Evolutionary conservation across 1,140 invertebrate species (phyloP).

Genomic region (Mycetomoellerius zeteki): DNA sequence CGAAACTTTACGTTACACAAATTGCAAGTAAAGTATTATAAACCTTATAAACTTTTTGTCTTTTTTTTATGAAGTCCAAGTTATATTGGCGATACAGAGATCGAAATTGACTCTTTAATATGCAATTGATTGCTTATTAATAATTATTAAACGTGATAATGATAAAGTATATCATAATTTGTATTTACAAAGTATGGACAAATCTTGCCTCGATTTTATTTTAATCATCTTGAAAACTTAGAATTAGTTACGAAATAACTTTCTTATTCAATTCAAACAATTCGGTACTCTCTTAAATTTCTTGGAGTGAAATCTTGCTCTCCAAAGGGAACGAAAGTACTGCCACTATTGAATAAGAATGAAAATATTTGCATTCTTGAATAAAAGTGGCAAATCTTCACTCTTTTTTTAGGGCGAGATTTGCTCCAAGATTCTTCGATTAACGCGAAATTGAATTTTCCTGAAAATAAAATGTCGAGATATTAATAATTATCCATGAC

Average conservation of each 20-base stretch:
- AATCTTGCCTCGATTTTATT: neutral
- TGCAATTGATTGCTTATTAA: neutral
- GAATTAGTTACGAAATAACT: neutral
- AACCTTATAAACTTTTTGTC: neutral
- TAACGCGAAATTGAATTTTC: no score
- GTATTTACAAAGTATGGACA: neutral
- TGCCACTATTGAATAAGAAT: no score
- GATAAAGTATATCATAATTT: neutral
- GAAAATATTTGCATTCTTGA: no score
- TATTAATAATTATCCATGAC: no score
- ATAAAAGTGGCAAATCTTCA: no score
- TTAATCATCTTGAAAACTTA: neutral
- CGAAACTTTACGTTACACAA: slow-evolving; percentile 34
- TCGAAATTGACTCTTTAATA: slow-evolving; percentile 9
- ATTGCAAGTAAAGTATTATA: slow-evolving; percentile 11
- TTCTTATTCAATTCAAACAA: neutral
- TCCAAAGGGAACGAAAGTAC: no score
- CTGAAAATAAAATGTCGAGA: no score
- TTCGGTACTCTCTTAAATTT: neutral
- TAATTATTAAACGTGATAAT: neutral
- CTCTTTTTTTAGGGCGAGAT: no score
- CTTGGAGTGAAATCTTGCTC: no score
- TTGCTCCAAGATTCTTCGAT: no score
- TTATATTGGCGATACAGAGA: neutral
- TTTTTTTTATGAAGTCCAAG: slow-evolving; percentile 16